Evolutionary conservation across 30 jellyfish, hydroid and myxozoan genomes (phyloP).

Genomic region (Morbakka virulenta): DNA sequence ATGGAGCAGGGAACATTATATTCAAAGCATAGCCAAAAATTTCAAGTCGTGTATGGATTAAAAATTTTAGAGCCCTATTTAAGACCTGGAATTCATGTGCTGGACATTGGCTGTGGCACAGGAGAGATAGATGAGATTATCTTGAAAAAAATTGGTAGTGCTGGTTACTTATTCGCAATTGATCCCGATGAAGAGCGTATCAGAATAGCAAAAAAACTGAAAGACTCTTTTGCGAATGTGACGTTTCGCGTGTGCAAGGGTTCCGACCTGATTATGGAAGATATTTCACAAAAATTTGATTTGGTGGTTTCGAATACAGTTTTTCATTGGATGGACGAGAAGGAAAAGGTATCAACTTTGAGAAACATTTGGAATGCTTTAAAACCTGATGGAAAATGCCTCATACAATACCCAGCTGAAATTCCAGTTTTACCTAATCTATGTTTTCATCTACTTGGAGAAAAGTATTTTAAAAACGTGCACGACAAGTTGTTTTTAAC

Average conservation of each 20-base stretch:
- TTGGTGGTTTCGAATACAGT: background rate
- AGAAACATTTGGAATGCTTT: background rate
- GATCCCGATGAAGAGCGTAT: background rate
- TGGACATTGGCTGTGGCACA: background rate
- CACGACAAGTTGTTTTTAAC: too few relatives aligned
- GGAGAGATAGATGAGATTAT: background rate
- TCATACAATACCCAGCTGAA: too few relatives aligned
- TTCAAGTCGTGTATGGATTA: too few relatives aligned
- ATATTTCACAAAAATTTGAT: background rate
- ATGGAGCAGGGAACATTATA: too few relatives aligned
- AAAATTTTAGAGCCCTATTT: background rate
- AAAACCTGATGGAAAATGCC: too few relatives aligned
- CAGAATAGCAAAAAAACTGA: background rate
- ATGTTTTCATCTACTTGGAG: too few relatives aligned
- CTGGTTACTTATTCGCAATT: background rate
- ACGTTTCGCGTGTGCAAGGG: background rate
- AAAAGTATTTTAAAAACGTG: too few relatives aligned
- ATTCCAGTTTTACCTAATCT: too few relatives aligned
- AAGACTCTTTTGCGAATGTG: background rate
- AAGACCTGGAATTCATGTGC: background rate
- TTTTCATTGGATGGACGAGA: background rate
- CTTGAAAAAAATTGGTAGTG: background rate
- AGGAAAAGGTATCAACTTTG: background rate
- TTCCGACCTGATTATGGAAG: background rate
- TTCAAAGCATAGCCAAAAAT: too few relatives aligned